A percentile compares a stretch with the other conserved stretches of the same genome.
These are phyloP conservation scores for Copsychus sechellarum DNA, from an alignment of 2,113 vertebrate species.

Conservation along the genomic window DNA sequence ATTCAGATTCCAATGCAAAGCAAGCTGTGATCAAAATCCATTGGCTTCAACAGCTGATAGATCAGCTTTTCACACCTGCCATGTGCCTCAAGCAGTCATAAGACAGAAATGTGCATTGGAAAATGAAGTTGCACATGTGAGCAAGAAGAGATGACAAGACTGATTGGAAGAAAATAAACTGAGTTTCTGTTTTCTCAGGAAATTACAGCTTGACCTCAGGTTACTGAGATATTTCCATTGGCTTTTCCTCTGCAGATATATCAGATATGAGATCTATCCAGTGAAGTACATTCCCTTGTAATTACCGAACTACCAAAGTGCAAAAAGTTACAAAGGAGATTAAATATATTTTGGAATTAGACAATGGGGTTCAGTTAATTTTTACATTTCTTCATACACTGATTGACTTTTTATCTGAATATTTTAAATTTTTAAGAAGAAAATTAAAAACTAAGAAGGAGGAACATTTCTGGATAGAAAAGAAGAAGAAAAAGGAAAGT, in stretches of 20 bases:
- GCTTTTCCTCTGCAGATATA: background rate
- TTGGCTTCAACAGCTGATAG: background rate
- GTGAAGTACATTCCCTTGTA: background rate
- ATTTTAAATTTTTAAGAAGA: background rate
- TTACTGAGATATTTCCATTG: background rate
- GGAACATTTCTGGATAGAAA: background rate
- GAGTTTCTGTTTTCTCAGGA: constrained; percentile 6
- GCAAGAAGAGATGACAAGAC: constrained; percentile 19
- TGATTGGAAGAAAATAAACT: background rate
- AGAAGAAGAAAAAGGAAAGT: background rate
- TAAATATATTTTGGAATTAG: background rate
- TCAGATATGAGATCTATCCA: background rate
- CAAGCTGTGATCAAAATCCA: background rate
- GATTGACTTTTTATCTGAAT: background rate
- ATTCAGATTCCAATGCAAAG: background rate
- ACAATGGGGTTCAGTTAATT: background rate
- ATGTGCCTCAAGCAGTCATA: accelerated
- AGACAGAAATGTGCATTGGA: background rate
- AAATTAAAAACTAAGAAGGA: background rate
- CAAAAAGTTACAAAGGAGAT: background rate
- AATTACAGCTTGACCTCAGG: constrained; percentile 15
- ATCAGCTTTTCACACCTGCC: background rate
- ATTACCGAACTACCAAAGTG: background rate
- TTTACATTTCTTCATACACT: background rate
- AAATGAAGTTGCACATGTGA: background rate